A percentile compares a stretch with the other conserved stretches of the same genome.
Evolutionary conservation across 1,140 invertebrate genomes (phyloP).

Genomic region (Hyphantria cunea): DNA sequence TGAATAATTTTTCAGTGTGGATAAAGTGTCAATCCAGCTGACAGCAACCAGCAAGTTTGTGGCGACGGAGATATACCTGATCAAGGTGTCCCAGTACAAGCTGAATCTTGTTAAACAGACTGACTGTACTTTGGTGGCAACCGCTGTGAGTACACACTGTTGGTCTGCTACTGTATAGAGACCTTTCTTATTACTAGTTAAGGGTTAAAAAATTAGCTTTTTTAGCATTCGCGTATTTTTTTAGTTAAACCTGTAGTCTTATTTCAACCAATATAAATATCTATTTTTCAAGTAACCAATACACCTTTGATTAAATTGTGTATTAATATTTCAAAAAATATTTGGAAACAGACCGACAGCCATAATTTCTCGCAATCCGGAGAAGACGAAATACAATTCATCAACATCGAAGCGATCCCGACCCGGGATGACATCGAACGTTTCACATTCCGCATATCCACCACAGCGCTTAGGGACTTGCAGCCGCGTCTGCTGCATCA

Average conservation of each 20-base stretch:
- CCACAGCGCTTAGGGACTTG: slow-evolving; percentile 89
- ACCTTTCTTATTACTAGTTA: no score
- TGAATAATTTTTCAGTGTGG: slow-evolving; percentile 81
- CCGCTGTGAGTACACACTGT: slow-evolving; percentile 79
- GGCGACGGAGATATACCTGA: slow-evolving; percentile 94
- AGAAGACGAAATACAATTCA: slow-evolving; percentile 87
- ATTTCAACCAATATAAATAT: no score
- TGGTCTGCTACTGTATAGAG: no score
- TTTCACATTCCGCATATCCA: slow-evolving; percentile 89
- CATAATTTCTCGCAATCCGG: slow-evolving; percentile 85
- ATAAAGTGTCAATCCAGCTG: slow-evolving; percentile 88
- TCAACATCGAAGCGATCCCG: slow-evolving; percentile 91
- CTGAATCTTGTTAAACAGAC: slow-evolving; percentile 89
- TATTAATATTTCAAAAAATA: no score
- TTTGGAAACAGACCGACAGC: slow-evolving; percentile 84
- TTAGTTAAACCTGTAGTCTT: no score
- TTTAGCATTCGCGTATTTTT: no score
- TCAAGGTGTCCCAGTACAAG: slow-evolving; percentile 90
- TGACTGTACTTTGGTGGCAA: slow-evolving; percentile 88
- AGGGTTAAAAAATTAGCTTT: no score
- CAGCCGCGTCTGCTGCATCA: slow-evolving; percentile 89
- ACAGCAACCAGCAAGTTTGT: slow-evolving; percentile 87
- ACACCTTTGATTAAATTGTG: no score
- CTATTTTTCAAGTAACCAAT: no score
- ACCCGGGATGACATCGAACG: slow-evolving; percentile 79